phyloP scores from a whole-genome alignment of 2,797 vertebrate genomes.

The Psittacula derbiana region DNA sequence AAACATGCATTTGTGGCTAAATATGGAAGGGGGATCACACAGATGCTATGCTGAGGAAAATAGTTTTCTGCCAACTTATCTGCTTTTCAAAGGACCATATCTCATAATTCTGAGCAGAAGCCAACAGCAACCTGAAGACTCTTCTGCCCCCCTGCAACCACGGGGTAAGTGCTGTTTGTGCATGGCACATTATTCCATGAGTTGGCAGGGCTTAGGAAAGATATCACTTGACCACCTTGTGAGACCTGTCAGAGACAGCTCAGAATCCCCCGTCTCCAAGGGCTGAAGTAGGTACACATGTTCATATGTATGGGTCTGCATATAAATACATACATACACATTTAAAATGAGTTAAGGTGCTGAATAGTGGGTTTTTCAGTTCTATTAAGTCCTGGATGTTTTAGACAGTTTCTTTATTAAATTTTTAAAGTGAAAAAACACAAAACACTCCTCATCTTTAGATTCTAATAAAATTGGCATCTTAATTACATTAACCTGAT shows the following conservation, averaged over 20 bases:
- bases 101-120: background rate
- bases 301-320: background rate
- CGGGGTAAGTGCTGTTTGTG: background rate
- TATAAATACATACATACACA: background rate
- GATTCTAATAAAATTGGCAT: background rate
- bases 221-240: background rate
- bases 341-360: background rate
- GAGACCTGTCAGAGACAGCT: background rate
- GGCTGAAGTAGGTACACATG: fast-evolving
- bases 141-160: fast-evolving
- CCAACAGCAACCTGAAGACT: background rate
- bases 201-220: background rate
- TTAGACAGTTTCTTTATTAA: background rate
- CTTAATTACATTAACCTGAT: constrained; percentile 16
- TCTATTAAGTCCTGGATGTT: background rate
- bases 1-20: background rate
- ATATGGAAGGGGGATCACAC: background rate
- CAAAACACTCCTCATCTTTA: background rate
- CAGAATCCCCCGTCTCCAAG: background rate
- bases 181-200: too few relatives aligned
- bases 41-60: background rate
- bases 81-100: background rate
- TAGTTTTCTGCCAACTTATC: background rate
- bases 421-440: background rate
- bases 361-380: fast-evolving